Evolutionary conservation across 2,797 vertebrate species (phyloP).

Genomic region (Sparus aurata): DNA sequence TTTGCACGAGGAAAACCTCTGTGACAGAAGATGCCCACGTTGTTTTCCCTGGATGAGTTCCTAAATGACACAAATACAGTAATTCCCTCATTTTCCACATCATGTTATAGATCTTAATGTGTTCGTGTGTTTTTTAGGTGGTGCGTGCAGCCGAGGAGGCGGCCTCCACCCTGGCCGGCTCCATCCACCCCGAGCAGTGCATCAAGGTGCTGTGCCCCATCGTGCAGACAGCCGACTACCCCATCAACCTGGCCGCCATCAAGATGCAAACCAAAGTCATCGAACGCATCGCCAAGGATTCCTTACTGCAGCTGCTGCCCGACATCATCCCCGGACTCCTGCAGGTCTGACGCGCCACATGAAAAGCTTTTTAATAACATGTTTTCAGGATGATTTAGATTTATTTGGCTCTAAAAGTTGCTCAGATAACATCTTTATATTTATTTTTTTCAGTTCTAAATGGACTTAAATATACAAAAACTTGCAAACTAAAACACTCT

Average conservation of each 20-base stretch:
- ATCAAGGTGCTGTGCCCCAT: conserved; percentile 99
- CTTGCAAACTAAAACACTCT: background rate
- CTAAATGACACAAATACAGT: background rate
- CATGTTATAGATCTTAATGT: background rate
- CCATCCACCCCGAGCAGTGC: conserved; percentile 97
- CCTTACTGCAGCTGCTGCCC: conserved; percentile 91
- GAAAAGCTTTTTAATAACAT: background rate
- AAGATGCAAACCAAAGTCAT: conserved; percentile 99
- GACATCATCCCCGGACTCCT: conserved; percentile 97
- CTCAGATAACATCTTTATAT: background rate
- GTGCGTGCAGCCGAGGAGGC: conserved; percentile 97
- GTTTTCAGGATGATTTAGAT: background rate
- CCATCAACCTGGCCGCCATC: conserved; percentile 98
- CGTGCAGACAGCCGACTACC: conserved; percentile 98
- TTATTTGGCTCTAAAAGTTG: background rate
- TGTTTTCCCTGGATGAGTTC: background rate
- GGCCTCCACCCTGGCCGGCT: conserved; percentile 93
- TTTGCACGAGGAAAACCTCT: background rate
- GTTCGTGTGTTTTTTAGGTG: conserved; percentile 84
- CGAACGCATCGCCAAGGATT: conserved; percentile 95
- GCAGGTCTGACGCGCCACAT: conserved; percentile 84
- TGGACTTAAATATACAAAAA: background rate
- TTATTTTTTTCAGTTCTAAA: background rate
- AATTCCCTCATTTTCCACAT: background rate
- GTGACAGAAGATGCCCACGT: background rate